These are phyloP conservation scores for Cavia porcellus DNA, from an alignment of 2,113 vertebrate genomes.

Conservation along the genomic window DNA sequence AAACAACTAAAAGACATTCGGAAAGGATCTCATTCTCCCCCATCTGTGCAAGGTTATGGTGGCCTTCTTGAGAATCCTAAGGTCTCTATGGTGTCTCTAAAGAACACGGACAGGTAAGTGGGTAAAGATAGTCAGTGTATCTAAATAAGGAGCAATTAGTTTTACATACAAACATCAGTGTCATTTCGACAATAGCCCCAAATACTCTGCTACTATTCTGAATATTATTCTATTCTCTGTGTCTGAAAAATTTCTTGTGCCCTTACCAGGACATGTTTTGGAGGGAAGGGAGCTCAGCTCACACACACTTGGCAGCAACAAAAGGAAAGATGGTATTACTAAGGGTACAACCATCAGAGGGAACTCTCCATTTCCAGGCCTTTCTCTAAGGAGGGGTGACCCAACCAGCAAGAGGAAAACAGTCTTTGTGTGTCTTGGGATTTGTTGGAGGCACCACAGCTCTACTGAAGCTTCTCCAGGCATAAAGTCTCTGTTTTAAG, in stretches of 20 bases:
- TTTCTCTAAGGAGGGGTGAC: neutral
- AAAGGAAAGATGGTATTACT: neutral
- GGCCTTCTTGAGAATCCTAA: neutral
- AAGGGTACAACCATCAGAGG: neutral
- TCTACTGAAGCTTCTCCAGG: neutral
- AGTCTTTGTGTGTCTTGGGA: neutral
- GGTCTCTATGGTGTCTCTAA: slow-evolving; percentile 15
- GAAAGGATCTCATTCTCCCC: neutral
- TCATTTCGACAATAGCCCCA: neutral
- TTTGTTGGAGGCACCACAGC: neutral
- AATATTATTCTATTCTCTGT: neutral
- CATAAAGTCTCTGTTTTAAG: neutral
- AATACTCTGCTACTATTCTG: slow-evolving; percentile 23
- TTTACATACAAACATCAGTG: neutral
- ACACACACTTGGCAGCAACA: neutral
- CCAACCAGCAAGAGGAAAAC: neutral
- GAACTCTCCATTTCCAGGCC: neutral
- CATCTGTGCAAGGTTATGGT: neutral
- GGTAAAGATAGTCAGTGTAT: neutral
- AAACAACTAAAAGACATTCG: slow-evolving; percentile 20
- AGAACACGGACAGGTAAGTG: neutral
- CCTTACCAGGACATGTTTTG: neutral
- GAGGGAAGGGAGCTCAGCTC: slow-evolving; percentile 2
- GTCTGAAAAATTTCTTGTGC: neutral
- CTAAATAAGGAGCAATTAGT: neutral